Base-by-base conservation (phyloP, 2,888 invertebrate genomes). In the Linnaemya tessellans region DNA sequence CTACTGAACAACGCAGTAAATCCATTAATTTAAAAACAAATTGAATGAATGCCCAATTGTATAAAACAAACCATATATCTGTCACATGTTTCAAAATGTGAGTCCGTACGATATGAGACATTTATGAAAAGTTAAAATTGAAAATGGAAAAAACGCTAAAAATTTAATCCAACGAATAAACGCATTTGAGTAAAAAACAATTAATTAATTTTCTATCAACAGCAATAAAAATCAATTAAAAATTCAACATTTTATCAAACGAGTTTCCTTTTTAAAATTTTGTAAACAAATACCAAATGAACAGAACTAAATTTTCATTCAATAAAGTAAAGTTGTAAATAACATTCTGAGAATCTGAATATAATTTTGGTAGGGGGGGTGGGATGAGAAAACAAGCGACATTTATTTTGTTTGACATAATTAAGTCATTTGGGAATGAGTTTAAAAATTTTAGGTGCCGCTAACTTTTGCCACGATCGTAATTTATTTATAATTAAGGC, bases 381-480 rank as follows among this genome's bases (percentile, higher is more conserved):
- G 3, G 30, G 5, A 30, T 30, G n/a, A n/a, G 58, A 46, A 51
- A 22, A 65, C 54, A 46, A 62, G 20, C 13, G 11, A 7, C 1
- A 35, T 18, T 49, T 54, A 38, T 46, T 13, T 13, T 51, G 25
- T 73, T 54, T 51, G 3, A 75, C n/a, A 51, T 71, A 71, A 64
- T 80, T 80, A 84, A 77, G 84, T 84, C 75, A 84, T 84, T 80
- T 80, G 84, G 77, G 80, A 84, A 38, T 67, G 22, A n/a, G 49
- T 41, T 8, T 25, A 18, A 41, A 25, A 25, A 41, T 18, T 46
- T 60, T 38, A 56, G 54, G 70, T 25, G 41, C 41, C 70, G 13
- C 41, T 25, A 20, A 20, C 2, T 20, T 71, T 43, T 18, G 35
- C 30, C 22, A 46, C 5, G 10, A 25, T 64, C 10, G 64, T 43